Percentiles rank a stretch among this genome's conserved stretches.
Evolutionary conservation across 2,797 vertebrate species (phyloP).

Genomic region (Microctenopoma lineatum): DNA sequence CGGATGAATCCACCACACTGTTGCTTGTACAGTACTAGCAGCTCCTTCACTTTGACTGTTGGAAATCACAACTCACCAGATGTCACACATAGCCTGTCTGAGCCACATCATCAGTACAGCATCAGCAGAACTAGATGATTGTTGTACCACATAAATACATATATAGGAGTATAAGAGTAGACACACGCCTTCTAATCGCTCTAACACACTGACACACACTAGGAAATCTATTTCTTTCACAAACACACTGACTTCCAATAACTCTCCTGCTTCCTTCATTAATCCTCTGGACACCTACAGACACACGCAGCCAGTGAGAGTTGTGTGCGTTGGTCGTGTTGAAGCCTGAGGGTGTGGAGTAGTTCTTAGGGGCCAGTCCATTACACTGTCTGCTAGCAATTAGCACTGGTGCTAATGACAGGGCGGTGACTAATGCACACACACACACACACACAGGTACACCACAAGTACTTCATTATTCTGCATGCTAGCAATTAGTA

Average conservation of each 20-base stretch:
- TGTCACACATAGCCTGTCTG: too few species aligned
- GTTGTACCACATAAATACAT: too few species aligned
- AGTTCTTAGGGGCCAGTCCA: slow-evolving; percentile 51
- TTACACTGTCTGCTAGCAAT: slow-evolving; percentile 63
- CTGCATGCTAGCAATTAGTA: slow-evolving; percentile 51
- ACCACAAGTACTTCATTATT: slow-evolving; percentile 42
- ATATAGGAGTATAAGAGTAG: slow-evolving; percentile 7
- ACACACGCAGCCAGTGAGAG: not conserved
- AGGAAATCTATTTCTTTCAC: not conserved
- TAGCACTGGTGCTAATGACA: slow-evolving; percentile 58
- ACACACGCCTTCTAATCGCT: not conserved
- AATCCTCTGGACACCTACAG: slow-evolving; percentile 21
- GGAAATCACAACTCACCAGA: too few species aligned
- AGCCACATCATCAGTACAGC: too few species aligned
- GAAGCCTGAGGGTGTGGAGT: slow-evolving; percentile 38
- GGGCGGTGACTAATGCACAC: slow-evolving; percentile 60
- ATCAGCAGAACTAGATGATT: too few species aligned
- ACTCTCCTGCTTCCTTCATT: slow-evolving; percentile 34
- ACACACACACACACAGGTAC: slow-evolving; percentile 1
- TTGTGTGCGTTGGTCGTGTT: slow-evolving; percentile 25
- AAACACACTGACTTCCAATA: slow-evolving; percentile 19
- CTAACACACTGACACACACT: not conserved
- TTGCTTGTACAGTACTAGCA: too few species aligned
- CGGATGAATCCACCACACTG: too few species aligned
- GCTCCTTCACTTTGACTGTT: too few species aligned